These are phyloP conservation scores for Tipula confusa DNA, from an alignment of 2,888 invertebrate species.

Conservation along the genomic window DNA sequence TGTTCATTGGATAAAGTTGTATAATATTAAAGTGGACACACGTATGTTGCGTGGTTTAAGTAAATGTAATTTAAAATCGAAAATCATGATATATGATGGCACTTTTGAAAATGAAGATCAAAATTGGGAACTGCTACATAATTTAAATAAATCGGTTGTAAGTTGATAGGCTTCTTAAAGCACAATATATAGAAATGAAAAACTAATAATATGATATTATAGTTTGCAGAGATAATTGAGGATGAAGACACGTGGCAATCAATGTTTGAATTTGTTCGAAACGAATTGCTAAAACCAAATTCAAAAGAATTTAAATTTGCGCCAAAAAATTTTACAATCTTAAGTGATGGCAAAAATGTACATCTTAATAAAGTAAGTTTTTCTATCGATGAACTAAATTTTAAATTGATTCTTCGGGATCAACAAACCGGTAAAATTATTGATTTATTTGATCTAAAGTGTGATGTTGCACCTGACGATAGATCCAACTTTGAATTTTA, in stretches of 20 bases:
- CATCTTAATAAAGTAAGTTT: neutral
- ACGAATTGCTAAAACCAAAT: neutral
- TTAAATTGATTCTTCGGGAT: neutral
- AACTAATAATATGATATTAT: neutral
- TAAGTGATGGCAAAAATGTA: neutral
- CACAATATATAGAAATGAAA: neutral
- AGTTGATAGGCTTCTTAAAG: neutral
- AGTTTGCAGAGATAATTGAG: neutral
- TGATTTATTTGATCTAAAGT: neutral
- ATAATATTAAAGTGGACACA: neutral
- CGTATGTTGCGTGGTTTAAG: neutral
- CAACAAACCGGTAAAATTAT: neutral
- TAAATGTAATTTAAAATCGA: neutral
- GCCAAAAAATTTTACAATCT: no score
- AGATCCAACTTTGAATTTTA: neutral
- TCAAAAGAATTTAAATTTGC: neutral
- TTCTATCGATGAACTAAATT: neutral
- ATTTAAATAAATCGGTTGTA: neutral
- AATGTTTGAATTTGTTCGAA: neutral
- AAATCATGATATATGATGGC: neutral
- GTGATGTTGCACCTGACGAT: neutral
- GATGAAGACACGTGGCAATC: neutral
- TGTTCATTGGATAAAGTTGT: neutral
- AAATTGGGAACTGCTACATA: neutral
- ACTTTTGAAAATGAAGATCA: neutral